Base-by-base conservation (phyloP, 1,140 invertebrate genomes). In the Hormaphis cornu region DNA sequence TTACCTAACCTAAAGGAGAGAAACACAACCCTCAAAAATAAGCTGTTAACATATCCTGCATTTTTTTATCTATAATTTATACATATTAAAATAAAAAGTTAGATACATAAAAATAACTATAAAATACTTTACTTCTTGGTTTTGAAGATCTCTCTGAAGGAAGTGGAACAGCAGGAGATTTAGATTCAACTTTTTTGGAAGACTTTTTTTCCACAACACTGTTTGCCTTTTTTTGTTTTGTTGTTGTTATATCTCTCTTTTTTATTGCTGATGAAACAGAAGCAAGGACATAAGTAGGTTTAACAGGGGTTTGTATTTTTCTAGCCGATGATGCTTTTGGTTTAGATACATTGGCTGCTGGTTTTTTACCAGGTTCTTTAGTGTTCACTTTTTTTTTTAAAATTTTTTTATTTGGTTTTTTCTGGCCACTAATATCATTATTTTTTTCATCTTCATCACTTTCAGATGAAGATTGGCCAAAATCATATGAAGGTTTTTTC, bases 61-160 rank as follows among this genome's bases (percentile, higher is more conserved):
- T n/a, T n/a, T n/a, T n/a, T n/a, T n/a, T n/a, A n/a, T n/a, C n/a
- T n/a, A n/a, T n/a, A n/a, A n/a, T n/a, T n/a, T n/a, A 63, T 8
- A 56, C n/a, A 20, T 20, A 6, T 22, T 20, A 56, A 56, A 8
- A 8, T 7, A 56, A 8, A 20, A 3, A 24, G 7, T 6, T 8
- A 9, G 24, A 24, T 6, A 56, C 24, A 56, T 5, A 4, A 8
- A n/a, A n/a, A n/a, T n/a, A n/a, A n/a, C n/a, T 7, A 70, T 70
- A n/a, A 70, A 26, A 58, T n/a, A n/a, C 9, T 40, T 73, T 66
- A 73, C 73, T 73, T 71, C 73, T 73, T 14, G 73, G 70, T 72
- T 73, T 73, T 18, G 72, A 69, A 48, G 72, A 70, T 52, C 71
- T 59, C 48, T 73, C 73, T 14, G 58, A 44, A n/a, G 70, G 44